Conservation (phyloP, 2,888 invertebrate species). For the Euphydryas editha region DNA sequence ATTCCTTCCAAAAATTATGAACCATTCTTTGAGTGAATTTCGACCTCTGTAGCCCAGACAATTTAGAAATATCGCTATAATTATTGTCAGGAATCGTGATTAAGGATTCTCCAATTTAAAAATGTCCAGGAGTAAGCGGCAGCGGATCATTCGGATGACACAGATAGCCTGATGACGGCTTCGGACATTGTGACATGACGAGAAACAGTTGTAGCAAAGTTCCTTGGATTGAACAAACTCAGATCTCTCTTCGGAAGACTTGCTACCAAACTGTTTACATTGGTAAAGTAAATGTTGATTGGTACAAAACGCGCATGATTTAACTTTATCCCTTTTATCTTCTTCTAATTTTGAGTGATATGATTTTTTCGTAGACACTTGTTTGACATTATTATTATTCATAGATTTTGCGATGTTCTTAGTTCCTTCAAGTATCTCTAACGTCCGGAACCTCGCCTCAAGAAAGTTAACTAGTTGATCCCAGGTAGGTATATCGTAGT, state of each 20-base stretch:
- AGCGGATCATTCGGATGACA: conserved; percentile 23
- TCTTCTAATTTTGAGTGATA: too few relatives aligned
- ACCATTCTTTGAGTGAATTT: background rate
- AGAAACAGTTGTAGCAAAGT: conserved; percentile 15
- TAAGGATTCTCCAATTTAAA: conserved; percentile 40
- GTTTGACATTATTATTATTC: too few relatives aligned
- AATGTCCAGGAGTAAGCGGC: conserved; percentile 39
- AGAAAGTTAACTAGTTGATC: background rate
- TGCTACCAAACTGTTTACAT: background rate
- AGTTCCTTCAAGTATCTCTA: background rate
- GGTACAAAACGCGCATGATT: too few relatives aligned
- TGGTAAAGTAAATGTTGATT: too few relatives aligned
- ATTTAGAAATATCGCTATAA: background rate
- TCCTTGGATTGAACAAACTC: conserved; percentile 2
- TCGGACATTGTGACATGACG: background rate
- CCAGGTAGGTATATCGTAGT: background rate
- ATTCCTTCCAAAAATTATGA: background rate
- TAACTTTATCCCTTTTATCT: too few relatives aligned
- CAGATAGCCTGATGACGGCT: background rate
- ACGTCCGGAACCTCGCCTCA: background rate
- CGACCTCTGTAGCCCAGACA: background rate
- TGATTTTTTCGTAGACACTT: too few relatives aligned
- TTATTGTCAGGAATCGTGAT: conserved; percentile 20
- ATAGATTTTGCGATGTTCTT: too few relatives aligned
- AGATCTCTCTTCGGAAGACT: background rate